These are phyloP conservation scores for Aurelia sp. DNA, from an alignment of 30 jellyfish, hydroid and myxozoan genomes.

Conservation along the genomic window DNA sequence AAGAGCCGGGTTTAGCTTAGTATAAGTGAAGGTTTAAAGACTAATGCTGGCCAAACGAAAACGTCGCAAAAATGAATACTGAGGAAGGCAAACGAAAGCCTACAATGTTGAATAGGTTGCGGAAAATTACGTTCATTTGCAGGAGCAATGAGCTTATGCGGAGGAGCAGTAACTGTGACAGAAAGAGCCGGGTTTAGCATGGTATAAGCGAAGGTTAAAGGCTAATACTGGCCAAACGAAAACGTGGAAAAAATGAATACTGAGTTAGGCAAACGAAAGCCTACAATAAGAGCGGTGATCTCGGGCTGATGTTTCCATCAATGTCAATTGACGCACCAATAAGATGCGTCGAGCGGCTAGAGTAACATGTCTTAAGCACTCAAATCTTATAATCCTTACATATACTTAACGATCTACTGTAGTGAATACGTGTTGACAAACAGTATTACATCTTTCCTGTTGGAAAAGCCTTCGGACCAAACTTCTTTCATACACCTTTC, in stretches of 20 bases:
- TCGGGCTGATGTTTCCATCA: conserved; percentile 3
- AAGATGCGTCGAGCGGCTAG: conserved; percentile 33
- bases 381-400: conserved; percentile 72
- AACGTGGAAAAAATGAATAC: conserved; percentile 1
- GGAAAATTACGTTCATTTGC: not conserved
- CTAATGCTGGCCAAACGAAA: conserved; percentile 21
- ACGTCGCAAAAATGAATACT: not conserved
- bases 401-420: conserved; percentile 76
- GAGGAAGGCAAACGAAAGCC: not conserved
- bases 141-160: too few species aligned
- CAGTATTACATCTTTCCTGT: conserved; percentile 81
- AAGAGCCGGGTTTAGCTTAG: conserved; percentile 20
- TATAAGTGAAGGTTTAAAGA: conserved; percentile 21
- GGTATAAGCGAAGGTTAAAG: conserved; percentile 32
- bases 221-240: conserved; percentile 34
- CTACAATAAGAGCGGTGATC: conserved; percentile 46
- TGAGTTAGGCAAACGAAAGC: conserved; percentile 3
- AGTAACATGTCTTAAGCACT: conserved; percentile 66
- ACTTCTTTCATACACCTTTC: conserved; percentile 40
- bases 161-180: not conserved
- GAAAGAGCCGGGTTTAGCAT: conserved; percentile 15
- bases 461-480: conserved; percentile 76
- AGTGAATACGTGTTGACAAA: conserved; percentile 73
- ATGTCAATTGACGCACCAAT: conserved; percentile 48
- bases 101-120: not conserved